phyloP scores from a whole-genome alignment of 1,140 invertebrate genomes.

The Trichoplusia ni region DNA sequence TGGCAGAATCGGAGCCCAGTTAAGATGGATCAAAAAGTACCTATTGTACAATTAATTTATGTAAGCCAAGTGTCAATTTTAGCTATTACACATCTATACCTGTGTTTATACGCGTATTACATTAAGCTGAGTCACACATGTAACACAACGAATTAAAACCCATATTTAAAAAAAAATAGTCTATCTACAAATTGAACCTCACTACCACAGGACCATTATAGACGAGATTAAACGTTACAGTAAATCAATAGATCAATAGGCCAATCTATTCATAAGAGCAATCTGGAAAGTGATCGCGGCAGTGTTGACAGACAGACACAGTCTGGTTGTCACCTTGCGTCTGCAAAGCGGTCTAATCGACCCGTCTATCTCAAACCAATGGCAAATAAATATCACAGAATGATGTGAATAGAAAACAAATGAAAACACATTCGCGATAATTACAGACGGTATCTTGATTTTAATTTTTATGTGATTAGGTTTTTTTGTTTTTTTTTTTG shows the following conservation, averaged over 20 bases:
- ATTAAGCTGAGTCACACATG: no score
- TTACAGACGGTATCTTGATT: neutral
- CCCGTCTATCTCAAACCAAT: neutral
- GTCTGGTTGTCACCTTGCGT: conserved; percentile 25
- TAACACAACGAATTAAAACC: no score
- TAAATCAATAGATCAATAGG: neutral
- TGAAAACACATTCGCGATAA: neutral
- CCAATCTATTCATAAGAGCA: neutral
- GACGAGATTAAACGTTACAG: neutral
- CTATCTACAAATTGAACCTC: no score
- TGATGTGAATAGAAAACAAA: neutral
- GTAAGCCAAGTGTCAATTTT: no score
- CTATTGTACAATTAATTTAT: no score
- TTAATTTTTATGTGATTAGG: neutral
- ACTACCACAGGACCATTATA: no score
- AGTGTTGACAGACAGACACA: neutral
- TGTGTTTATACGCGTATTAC: no score
- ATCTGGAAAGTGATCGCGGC: conserved; percentile 8
- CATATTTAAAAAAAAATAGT: no score
- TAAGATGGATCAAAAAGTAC: no score
- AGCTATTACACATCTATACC: no score
- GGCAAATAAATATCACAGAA: neutral
- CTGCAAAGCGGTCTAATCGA: conserved; percentile 25
- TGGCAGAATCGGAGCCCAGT: no score
- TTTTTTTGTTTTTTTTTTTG: conserved; percentile 4